Percentiles rank a stretch among this genome's conserved stretches.
Conservation (phyloP, 2,888 invertebrate genomes). For the Noctua fimbriata region DNA sequence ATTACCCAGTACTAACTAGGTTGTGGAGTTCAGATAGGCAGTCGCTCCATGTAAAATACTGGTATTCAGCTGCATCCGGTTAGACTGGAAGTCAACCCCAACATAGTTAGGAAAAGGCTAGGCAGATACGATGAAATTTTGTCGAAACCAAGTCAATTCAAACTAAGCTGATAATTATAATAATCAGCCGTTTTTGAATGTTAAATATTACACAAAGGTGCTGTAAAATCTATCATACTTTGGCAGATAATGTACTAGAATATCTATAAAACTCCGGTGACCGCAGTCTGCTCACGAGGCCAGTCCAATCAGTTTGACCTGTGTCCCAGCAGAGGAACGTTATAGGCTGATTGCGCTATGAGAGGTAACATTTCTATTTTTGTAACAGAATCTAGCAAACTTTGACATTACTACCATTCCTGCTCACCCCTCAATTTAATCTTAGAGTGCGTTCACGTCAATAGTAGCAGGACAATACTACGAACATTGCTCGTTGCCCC, state of each 20-base stretch:
- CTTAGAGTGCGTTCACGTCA: neutral
- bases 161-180: neutral
- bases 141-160: neutral
- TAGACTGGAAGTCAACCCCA: too few relatives aligned
- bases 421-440: neutral
- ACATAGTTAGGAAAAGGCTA: too few relatives aligned
- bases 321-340: neutral
- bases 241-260: neutral
- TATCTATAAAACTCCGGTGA: neutral
- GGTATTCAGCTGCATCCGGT: too few relatives aligned
- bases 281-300: neutral
- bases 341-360: neutral
- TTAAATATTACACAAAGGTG: neutral
- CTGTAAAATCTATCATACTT: neutral
- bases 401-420: neutral
- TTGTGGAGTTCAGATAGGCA: too few relatives aligned
- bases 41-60: too few relatives aligned
- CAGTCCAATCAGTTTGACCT: neutral
- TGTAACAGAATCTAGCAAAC: neutral
- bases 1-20: too few relatives aligned
- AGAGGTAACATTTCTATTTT: neutral
- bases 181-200: neutral
- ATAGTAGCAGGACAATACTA: neutral
- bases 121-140: too few relatives aligned
- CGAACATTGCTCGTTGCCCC: constrained; percentile 13